A percentile compares a stretch with the other conserved stretches of the same genome.
phyloP scores from a whole-genome alignment of 1,140 invertebrate species.

The Parasteatoda tepidariorum region DNA sequence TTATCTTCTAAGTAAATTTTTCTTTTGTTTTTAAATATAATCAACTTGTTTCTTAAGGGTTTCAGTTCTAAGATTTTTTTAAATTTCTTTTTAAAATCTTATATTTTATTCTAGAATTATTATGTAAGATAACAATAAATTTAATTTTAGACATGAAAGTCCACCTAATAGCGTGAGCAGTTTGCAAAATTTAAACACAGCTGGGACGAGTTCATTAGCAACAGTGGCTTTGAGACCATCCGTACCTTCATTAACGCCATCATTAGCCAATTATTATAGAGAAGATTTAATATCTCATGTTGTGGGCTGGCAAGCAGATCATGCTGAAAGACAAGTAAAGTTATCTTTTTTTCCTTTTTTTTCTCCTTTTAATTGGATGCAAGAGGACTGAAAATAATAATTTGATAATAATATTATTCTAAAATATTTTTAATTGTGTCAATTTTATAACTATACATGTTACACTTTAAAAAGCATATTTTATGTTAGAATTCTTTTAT shows the following conservation, averaged over 20 bases:
- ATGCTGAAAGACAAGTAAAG: slow-evolving; percentile 89
- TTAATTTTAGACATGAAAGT: slow-evolving; percentile 66
- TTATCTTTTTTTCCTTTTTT: slow-evolving; percentile 20
- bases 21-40: too few species aligned
- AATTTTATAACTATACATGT: too few species aligned
- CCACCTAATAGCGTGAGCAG: slow-evolving; percentile 72
- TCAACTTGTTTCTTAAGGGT: too few species aligned
- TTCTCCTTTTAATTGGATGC: neutral
- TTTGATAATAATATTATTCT: neutral
- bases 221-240: slow-evolving; percentile 65
- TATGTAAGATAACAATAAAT: too few species aligned
- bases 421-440: neutral
- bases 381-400: neutral
- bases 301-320: slow-evolving; percentile 90
- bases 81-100: too few species aligned
- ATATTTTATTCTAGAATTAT: too few species aligned
- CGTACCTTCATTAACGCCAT: slow-evolving; percentile 83
- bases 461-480: too few species aligned
- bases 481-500: too few species aligned
- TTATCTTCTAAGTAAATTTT: too few species aligned
- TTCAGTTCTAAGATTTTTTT: too few species aligned
- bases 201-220: slow-evolving; percentile 67
- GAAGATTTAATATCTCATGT: slow-evolving; percentile 92
- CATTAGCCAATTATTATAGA: slow-evolving; percentile 90
- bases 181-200: slow-evolving; percentile 71